Conservation (phyloP, 1,140 invertebrate genomes). For the Meloidogyne hapla region DNA sequence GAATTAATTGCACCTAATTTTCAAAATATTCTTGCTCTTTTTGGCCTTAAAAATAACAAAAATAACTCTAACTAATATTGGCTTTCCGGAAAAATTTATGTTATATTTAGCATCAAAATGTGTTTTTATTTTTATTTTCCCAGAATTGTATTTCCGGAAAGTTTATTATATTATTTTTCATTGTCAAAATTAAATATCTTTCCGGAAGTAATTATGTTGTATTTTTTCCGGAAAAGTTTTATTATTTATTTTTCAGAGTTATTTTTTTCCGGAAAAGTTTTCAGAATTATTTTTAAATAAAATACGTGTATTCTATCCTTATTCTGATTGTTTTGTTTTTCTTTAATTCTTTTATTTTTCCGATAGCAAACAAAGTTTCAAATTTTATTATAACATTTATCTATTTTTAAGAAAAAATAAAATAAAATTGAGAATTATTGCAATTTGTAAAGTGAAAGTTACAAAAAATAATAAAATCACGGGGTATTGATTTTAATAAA, state of each 20-base stretch:
- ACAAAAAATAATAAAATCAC: background rate
- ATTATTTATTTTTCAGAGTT: too few relatives aligned
- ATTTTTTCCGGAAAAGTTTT: too few relatives aligned
- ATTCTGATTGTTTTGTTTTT: background rate
- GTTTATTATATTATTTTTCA: too few relatives aligned
- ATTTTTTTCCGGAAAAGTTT: background rate
- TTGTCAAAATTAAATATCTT: too few relatives aligned
- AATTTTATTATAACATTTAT: background rate
- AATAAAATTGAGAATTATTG: slow-evolving; percentile 1
- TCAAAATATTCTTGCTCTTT: slow-evolving; percentile 21
- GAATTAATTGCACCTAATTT: slow-evolving; percentile 26
- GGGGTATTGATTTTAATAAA: background rate
- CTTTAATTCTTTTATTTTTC: background rate
- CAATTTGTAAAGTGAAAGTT: background rate
- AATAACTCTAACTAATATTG: too few relatives aligned
- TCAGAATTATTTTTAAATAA: background rate
- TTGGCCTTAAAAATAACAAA: background rate
- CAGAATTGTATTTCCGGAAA: background rate
- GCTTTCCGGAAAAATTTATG: too few relatives aligned
- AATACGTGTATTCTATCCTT: background rate
- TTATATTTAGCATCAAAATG: too few relatives aligned
- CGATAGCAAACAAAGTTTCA: background rate
- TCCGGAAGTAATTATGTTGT: too few relatives aligned
- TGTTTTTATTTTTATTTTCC: too few relatives aligned
- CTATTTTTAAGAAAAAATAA: background rate